These are phyloP conservation scores for Epistrophe grossulariae DNA, from an alignment of 2,888 invertebrate genomes.

Conservation along the genomic window DNA sequence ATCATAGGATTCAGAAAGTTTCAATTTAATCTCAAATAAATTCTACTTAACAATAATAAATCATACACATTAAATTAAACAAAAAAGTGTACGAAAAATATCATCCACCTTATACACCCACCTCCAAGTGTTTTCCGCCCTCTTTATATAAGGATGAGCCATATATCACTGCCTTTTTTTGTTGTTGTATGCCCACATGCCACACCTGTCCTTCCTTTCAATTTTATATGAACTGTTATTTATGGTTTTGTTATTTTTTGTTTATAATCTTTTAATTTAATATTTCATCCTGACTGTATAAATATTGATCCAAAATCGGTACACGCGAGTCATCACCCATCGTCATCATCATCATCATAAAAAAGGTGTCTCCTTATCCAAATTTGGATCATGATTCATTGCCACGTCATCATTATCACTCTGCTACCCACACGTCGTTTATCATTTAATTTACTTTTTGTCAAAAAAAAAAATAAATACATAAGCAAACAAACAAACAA, in stretches of 20 bases:
- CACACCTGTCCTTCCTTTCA: slow-evolving; percentile 12
- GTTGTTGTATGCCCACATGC: neutral
- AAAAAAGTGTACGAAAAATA: neutral
- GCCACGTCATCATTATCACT: slow-evolving; percentile 58
- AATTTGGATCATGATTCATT: slow-evolving; percentile 57
- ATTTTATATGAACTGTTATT: slow-evolving; percentile 36
- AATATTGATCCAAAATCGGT: slow-evolving; percentile 38
- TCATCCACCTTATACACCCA: neutral
- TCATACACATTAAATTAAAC: too few relatives aligned
- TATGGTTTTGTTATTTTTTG: slow-evolving; percentile 10
- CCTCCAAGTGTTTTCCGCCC: neutral
- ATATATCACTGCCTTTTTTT: neutral
- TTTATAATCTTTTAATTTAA: slow-evolving; percentile 22
- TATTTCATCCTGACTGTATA: slow-evolving; percentile 27
- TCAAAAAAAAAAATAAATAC: neutral
- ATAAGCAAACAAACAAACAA: neutral
- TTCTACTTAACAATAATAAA: too few relatives aligned
- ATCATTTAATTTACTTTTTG: slow-evolving; percentile 53
- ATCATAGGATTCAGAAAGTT: too few relatives aligned
- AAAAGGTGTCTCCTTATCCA: slow-evolving; percentile 38
- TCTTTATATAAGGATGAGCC: neutral
- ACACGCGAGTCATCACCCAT: neutral
- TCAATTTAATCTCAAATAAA: too few relatives aligned
- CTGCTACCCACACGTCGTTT: slow-evolving; percentile 43
- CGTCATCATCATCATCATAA: slow-evolving; percentile 16